A percentile compares a stretch with the other conserved stretches of the same genome.
Conservation (phyloP, 1,140 invertebrate species). For the Apolygus lucorum region DNA sequence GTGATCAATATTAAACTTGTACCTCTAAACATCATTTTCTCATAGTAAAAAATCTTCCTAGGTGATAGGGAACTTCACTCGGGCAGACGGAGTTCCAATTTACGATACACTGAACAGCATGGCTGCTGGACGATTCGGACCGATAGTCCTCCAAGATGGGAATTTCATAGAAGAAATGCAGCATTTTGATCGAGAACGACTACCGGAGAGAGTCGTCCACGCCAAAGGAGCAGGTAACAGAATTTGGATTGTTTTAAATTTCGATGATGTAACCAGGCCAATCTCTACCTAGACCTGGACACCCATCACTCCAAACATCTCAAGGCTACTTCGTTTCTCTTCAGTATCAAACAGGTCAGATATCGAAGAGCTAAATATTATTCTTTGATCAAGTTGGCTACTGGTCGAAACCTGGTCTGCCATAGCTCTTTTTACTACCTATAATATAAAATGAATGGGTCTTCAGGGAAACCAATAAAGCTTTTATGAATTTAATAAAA, state of each 20-base stretch:
- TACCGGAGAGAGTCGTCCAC: slow-evolving; percentile 94
- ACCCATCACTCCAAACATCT: neutral
- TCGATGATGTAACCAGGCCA: too few relatives aligned
- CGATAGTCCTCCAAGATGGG: slow-evolving; percentile 76
- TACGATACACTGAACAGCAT: slow-evolving; percentile 64
- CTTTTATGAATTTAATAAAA: too few relatives aligned
- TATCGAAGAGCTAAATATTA: too few relatives aligned
- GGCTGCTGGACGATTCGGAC: slow-evolving; percentile 82
- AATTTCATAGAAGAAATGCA: slow-evolving; percentile 78
- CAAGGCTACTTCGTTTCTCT: too few relatives aligned
- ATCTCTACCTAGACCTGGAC: neutral
- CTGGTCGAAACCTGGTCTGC: too few relatives aligned
- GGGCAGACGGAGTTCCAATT: slow-evolving; percentile 46
- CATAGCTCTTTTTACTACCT: too few relatives aligned
- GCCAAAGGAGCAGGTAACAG: slow-evolving; percentile 64
- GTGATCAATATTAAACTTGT: too few relatives aligned
- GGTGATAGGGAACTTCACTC: neutral
- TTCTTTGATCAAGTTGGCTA: too few relatives aligned
- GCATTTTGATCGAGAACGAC: slow-evolving; percentile 82
- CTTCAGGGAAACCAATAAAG: too few relatives aligned
- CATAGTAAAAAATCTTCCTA: neutral
- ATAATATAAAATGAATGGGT: too few relatives aligned
- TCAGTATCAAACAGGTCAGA: too few relatives aligned
- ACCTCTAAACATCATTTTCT: too few relatives aligned
- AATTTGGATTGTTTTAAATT: neutral